phyloP scores from a whole-genome alignment of 2,797 vertebrate genomes.

The Chelon auratus region DNA sequence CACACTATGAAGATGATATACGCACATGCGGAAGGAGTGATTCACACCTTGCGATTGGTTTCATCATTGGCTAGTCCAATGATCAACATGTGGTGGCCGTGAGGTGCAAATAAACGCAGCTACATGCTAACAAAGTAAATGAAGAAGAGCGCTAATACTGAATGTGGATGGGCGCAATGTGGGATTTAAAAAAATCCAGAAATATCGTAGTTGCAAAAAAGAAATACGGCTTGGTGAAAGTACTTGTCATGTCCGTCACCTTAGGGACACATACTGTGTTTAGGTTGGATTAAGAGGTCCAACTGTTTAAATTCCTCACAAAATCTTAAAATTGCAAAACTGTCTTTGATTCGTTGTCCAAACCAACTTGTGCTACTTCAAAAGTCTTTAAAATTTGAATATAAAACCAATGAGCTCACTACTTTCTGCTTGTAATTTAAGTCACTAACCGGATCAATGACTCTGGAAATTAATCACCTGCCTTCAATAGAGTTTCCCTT shows the following conservation, averaged over 20 bases:
- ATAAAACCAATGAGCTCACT: background rate
- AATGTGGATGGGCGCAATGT: background rate
- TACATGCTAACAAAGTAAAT: background rate
- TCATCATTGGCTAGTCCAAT: background rate
- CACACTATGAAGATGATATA: too few species aligned
- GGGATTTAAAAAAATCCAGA: background rate
- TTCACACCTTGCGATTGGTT: background rate
- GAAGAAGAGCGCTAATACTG: background rate
- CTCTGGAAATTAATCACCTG: background rate
- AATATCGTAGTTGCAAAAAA: background rate
- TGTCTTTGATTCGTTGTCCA: background rate
- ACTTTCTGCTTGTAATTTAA: background rate
- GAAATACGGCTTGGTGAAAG: background rate
- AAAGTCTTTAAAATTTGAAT: background rate
- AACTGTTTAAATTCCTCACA: background rate
- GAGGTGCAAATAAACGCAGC: background rate
- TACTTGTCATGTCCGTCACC: background rate
- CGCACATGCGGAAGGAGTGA: background rate
- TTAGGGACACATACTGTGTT: too few species aligned
- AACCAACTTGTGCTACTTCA: background rate
- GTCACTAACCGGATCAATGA: background rate
- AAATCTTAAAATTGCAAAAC: background rate
- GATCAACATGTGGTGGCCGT: background rate
- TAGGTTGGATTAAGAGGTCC: background rate
- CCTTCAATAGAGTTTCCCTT: constrained; percentile 13